Percentiles rank a stretch among this genome's conserved stretches.
Conservation (phyloP, 2,888 invertebrate species). For the Drosophila limbata region DNA sequence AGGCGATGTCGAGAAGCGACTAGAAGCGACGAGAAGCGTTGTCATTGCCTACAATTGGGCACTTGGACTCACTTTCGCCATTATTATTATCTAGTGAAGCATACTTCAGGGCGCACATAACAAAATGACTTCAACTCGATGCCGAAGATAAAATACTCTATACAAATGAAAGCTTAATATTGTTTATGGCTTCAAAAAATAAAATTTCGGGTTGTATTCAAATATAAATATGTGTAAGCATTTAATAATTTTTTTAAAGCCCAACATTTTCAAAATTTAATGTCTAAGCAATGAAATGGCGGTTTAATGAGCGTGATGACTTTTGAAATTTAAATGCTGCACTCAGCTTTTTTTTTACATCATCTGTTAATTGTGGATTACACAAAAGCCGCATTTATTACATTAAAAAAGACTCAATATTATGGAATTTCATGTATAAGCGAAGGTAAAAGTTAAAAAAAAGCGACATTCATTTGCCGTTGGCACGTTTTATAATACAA, state of each 20-base stretch:
- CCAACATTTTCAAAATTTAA: not conserved
- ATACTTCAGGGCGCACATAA: slow-evolving; percentile 34
- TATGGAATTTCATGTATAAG: no score
- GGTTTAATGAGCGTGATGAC: not conserved
- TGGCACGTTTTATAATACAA: no score
- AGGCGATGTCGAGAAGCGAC: slow-evolving; percentile 15
- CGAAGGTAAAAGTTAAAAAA: no score
- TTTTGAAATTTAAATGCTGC: not conserved
- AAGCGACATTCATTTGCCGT: no score
- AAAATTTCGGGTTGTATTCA: no score
- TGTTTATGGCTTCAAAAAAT: not conserved
- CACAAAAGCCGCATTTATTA: no score
- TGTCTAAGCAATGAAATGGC: not conserved
- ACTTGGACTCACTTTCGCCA: slow-evolving; percentile 31
- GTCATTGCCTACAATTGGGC: slow-evolving; percentile 25
- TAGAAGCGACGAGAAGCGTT: slow-evolving; percentile 13
- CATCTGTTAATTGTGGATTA: not conserved
- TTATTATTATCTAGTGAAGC: slow-evolving; percentile 68
- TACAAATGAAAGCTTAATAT: not conserved
- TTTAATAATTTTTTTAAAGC: no score
- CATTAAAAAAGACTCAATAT: no score
- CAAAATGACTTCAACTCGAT: not conserved
- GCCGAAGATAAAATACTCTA: slow-evolving; percentile 28
- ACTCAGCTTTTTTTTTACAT: not conserved
- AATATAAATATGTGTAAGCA: no score